Evolutionary conservation across 2,888 invertebrate species (phyloP).

Genomic region (Idaea biselata): DNA sequence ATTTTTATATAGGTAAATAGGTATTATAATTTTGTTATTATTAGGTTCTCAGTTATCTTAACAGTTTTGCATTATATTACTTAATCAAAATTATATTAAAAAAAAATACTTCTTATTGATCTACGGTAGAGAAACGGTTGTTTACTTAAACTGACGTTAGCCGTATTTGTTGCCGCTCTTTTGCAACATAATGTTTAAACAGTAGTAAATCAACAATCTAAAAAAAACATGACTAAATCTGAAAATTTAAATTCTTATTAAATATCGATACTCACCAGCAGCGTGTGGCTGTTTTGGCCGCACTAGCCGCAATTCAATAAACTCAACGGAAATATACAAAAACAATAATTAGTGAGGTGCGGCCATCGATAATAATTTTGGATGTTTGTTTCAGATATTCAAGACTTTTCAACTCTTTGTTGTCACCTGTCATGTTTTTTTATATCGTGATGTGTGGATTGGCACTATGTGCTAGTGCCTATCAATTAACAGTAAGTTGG

Average conservation of each 20-base stretch:
- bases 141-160: too few relatives aligned
- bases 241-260: background rate
- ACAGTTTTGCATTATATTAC: too few relatives aligned
- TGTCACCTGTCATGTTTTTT: slow-evolving; percentile 70
- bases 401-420: slow-evolving; percentile 57
- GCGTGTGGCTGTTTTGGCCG: background rate
- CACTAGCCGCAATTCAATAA: background rate
- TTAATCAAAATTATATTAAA: too few relatives aligned
- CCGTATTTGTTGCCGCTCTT: too few relatives aligned
- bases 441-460: slow-evolving; percentile 65
- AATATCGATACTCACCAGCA: background rate
- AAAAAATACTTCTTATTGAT: too few relatives aligned
- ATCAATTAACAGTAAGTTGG: slow-evolving; percentile 59
- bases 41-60: too few relatives aligned
- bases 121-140: too few relatives aligned
- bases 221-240: too few relatives aligned
- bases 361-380: background rate
- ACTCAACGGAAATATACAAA: background rate
- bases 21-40: too few relatives aligned
- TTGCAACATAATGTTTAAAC: too few relatives aligned
- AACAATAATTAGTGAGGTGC: background rate
- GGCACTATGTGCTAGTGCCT: slow-evolving; percentile 66
- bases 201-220: too few relatives aligned
- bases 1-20: too few relatives aligned
- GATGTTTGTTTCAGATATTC: slow-evolving; percentile 50